Conservation (phyloP, 2,113 vertebrate species). For the Alligator mississippiensis region DNA sequence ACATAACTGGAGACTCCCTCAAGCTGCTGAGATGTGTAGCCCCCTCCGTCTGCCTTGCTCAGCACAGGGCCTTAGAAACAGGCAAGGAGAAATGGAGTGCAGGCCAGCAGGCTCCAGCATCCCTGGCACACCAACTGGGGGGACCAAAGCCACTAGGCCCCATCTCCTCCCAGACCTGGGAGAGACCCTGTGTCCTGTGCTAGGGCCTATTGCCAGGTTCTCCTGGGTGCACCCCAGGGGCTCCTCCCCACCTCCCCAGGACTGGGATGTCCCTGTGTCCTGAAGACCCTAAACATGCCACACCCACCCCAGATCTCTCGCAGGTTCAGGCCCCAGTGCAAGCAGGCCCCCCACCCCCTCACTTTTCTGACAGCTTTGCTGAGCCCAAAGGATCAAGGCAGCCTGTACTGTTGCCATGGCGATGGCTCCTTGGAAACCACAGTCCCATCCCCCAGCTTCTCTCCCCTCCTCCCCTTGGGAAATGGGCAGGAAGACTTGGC, state of each 20-base stretch:
- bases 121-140: no score
- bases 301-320: background rate
- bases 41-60: no score
- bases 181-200: background rate
- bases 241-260: background rate
- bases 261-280: background rate
- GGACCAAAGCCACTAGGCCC: background rate
- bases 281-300: background rate
- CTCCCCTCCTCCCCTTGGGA: background rate
- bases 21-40: no score
- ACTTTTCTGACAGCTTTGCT: background rate
- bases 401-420: constrained; percentile 37
- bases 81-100: no score
- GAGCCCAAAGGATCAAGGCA: background rate
- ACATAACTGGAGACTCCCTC: no score
- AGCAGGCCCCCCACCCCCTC: background rate
- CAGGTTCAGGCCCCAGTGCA: background rate
- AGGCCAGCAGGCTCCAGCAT: no score
- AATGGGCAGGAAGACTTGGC: no score
- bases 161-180: background rate
- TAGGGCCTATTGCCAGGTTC: background rate
- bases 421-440: constrained; percentile 25
- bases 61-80: no score
- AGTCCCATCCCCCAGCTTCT: background rate
- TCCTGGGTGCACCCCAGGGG: background rate